phyloP scores from a whole-genome alignment of 2,888 invertebrate genomes.

The Dendrolimus pini region DNA sequence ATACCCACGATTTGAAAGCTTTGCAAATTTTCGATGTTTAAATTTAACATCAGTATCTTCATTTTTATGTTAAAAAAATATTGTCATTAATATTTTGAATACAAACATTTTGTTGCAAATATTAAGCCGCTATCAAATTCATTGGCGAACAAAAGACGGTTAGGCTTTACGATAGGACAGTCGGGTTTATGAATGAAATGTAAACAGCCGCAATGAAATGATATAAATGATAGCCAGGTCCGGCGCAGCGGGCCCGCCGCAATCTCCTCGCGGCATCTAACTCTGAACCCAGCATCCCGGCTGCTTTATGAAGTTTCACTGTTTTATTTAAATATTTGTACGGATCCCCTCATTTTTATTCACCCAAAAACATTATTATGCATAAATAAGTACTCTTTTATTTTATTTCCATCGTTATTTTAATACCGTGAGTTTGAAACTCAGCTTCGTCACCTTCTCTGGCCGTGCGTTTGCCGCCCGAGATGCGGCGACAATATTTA shows the following conservation, averaged over 20 bases:
- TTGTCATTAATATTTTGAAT: too few species aligned
- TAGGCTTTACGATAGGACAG: conserved; percentile 47
- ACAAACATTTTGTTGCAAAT: too few species aligned
- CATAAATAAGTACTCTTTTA: conserved; percentile 68
- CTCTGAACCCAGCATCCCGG: conserved; percentile 27
- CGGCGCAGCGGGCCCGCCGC: conserved; percentile 34
- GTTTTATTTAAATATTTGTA: conserved; percentile 72
- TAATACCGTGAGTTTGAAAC: conserved; percentile 54
- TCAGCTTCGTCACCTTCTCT: conserved; percentile 59
- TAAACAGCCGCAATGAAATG: conserved; percentile 70
- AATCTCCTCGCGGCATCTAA: conserved; percentile 67
- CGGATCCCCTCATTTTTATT: conserved; percentile 67
- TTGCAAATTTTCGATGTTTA: too few species aligned
- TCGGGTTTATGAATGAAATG: conserved; percentile 68
- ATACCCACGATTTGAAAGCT: too few species aligned
- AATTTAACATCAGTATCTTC: too few species aligned
- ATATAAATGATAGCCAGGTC: conserved; percentile 61
- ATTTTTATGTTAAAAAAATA: too few species aligned
- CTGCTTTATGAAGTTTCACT: conserved; percentile 59
- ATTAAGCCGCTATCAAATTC: too few species aligned
- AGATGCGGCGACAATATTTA: conserved; percentile 65
- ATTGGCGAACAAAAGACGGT: conserved; percentile 6
- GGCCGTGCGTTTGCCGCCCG: conserved; percentile 41
- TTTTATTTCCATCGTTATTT: conserved; percentile 69
- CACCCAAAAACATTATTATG: conserved; percentile 65